phyloP scores from a whole-genome alignment of 2,797 vertebrate species.

The Clarias laeviceps region DNA sequence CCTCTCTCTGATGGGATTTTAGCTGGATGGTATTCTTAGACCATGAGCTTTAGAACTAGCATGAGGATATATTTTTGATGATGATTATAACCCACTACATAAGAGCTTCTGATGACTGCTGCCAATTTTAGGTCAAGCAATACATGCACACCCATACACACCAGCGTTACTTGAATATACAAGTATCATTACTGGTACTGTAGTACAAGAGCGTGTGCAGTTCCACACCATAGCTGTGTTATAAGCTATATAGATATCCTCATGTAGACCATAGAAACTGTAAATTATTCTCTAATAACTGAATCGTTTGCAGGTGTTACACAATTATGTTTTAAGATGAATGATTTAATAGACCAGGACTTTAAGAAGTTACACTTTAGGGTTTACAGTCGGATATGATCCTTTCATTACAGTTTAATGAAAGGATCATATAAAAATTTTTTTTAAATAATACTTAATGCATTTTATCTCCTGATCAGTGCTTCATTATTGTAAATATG shows the following conservation, averaged over 20 bases:
- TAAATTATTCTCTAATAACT: background rate
- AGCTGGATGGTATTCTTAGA: background rate
- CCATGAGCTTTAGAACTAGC: background rate
- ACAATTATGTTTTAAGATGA: background rate
- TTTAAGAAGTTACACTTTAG: background rate
- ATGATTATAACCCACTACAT: background rate
- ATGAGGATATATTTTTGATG: background rate
- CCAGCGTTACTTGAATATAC: no score
- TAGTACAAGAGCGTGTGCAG: background rate
- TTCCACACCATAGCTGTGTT: background rate
- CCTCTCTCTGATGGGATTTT: background rate
- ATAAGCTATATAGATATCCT: background rate
- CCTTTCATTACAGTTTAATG: no score
- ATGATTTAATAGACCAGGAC: background rate
- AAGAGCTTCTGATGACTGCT: background rate
- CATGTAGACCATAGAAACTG: background rate
- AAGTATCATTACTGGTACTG: background rate
- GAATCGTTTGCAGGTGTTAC: background rate
- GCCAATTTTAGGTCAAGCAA: background rate
- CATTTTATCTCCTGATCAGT: no score
- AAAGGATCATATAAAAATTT: no score
- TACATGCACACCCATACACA: background rate
- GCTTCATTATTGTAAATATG: no score
- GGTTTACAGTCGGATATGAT: no score
- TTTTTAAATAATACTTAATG: no score